Evolutionary conservation across 37 sponge, comb jelly and placozoan species (phyloP), one percentile per base, ranked within the genome.

Genomic region (Chondrilla cf. caribensis): DNA sequence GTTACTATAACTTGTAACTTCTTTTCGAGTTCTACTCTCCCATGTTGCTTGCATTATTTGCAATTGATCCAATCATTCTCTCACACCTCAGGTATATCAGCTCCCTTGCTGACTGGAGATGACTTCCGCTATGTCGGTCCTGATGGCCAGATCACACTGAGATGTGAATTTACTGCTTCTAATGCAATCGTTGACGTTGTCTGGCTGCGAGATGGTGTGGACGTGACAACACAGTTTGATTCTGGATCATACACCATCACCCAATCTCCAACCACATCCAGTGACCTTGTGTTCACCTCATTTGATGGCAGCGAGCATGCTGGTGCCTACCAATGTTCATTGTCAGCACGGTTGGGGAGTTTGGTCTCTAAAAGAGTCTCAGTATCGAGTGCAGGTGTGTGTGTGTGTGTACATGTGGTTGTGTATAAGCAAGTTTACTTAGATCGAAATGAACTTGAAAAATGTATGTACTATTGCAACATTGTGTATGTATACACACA

Each of bases 321-420:
- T 37, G 76, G 76, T 21, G 0, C 42, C 76, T 73, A 73, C 44
- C 76, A 73, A 43, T 73, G 76, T 39, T 11, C 2, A 2, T 0
- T 43, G 41, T 2, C 8, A 19, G 76, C 43, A 21, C 41, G 21
- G 2, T 37, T 73, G 14, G 76, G 76, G 44, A 39, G 40, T 21
- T 43, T 73, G 44, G 25, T 36, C 17, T 43, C 76, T 37, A 73
- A 22, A 37, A 40, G 25, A 22, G 76, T 73, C 0, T 4, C 11
- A 36, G 76, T 73, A 4, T 38, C 24, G 25, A 22, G 25, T 73
- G 76, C 76, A 73, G 42, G 76, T 73, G 18, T 24, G 76, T 73
- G 8, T 15, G 25, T 35, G 19, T 37, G 19, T 15, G 21, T 70
- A 70, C 38, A 5, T n/a, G 22, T n/a, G 29, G 6, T 19, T 28